Evolutionary conservation across 2,113 vertebrate species (phyloP).

Genomic region (Podarcis raffonei): DNA sequence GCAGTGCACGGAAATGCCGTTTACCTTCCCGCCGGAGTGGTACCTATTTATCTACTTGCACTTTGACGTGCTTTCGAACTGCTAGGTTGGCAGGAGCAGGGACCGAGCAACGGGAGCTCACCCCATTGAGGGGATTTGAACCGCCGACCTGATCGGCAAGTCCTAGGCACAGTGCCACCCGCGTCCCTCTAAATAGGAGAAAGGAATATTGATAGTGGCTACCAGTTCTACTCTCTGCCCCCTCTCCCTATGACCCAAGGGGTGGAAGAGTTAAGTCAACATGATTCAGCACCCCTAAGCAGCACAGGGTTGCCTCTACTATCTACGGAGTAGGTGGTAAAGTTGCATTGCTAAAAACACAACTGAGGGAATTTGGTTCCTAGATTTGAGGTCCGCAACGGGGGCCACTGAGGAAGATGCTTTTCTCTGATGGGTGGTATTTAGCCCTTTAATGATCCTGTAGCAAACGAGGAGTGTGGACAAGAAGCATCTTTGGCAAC

Average conservation of each 20-base stretch:
- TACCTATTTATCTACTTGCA: no score
- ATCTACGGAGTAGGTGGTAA: not conserved
- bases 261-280: not conserved
- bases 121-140: no score
- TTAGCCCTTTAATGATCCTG: not conserved
- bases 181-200: conserved; percentile 55
- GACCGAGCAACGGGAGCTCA: no score
- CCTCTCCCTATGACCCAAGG: not conserved
- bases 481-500: not conserved
- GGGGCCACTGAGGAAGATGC: not conserved
- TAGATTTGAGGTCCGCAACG: not conserved
- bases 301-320: not conserved
- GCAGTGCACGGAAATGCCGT: no score
- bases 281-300: not conserved
- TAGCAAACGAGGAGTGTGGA: not conserved
- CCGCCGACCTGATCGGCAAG: no score
- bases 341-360: not conserved
- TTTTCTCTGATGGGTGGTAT: no score
- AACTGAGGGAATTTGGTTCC: not conserved
- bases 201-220: not conserved
- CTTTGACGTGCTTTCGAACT: no score
- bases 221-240: not conserved
- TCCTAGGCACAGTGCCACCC: no score
- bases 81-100: no score
- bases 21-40: no score